A percentile compares a stretch with the other conserved stretches of the same genome.
Conservation (phyloP, 1,140 invertebrate genomes). For the Drosophila nannoptera region DNA sequence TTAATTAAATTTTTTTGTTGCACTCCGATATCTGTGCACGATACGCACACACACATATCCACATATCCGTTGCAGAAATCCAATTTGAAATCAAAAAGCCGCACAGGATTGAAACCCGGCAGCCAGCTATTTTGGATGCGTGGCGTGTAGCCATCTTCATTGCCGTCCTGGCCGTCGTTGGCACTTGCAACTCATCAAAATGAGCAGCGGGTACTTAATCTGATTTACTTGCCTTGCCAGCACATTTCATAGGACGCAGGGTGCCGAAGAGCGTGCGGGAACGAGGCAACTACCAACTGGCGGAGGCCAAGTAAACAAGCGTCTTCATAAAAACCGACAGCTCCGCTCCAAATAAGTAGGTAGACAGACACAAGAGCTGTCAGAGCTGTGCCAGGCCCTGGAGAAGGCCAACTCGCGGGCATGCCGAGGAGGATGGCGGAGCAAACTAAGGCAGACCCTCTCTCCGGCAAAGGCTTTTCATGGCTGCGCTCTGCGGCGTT, state of each 20-base stretch:
- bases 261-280: too few species aligned
- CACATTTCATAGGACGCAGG: not conserved
- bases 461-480: slow-evolving; percentile 48
- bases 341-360: slow-evolving; percentile 25
- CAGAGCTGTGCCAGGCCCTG: not conserved
- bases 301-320: slow-evolving; percentile 70
- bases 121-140: slow-evolving; percentile 42
- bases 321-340: slow-evolving; percentile 75
- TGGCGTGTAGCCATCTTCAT: slow-evolving; percentile 10
- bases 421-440: not conserved
- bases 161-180: slow-evolving; percentile 16
- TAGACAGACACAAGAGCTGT: not conserved
- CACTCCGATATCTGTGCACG: slow-evolving; percentile 22
- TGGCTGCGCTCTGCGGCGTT: slow-evolving; percentile 58
- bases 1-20: slow-evolving; percentile 43
- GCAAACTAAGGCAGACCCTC: slow-evolving; percentile 7
- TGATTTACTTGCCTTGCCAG: slow-evolving; percentile 69
- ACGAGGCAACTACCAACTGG: slow-evolving; percentile 19
- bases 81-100: slow-evolving; percentile 66
- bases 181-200: slow-evolving; percentile 69
- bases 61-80: slow-evolving; percentile 48
- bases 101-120: slow-evolving; percentile 25
- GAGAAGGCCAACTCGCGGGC: too few species aligned
- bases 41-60: not conserved
- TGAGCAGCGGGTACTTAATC: slow-evolving; percentile 77